Evolutionary conservation across 2,113 vertebrate species (phyloP), one percentile per base, ranked within the genome.

Genomic region (Boulengeromyrus knoepffleri): DNA sequence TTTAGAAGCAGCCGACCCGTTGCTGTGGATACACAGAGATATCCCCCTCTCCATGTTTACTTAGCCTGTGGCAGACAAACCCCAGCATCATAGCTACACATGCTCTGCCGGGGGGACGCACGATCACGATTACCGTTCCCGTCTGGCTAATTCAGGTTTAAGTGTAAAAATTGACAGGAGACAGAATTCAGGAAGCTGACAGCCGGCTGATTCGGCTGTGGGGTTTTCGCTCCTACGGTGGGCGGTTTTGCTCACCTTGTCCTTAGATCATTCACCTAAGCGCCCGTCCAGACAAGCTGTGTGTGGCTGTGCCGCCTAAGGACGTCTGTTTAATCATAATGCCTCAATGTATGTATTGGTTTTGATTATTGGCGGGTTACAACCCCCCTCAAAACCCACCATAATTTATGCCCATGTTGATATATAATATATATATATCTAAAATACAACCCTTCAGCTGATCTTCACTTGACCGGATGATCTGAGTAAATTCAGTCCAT

Each of bases 1-100:
- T 87, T 87, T 87, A 87, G 50, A 49, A 31, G 24, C 31, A 19
- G 50, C 5, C 24, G 49, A 5, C 49, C 86, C 15, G 49, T 87
- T 53, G 86, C 86, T 87, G 86, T 87, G 86, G 86, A 87, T 53
- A 87, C 85, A 17, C n/a, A 42, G 83, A 49, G 45, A 49, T 46
- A 85, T 21, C 83, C 10, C 3, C 12, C 19, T 4, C 49, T 56
- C 49, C 31, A 7, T 58, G 27, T 87, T 87, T 87, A 39, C 24
- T 31, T 47, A 50, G 24, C n/a, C 46, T 49, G 5, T 49, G 84
- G 47, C 42, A 47, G 45, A 47, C 19, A 6, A 27, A 13, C 47
- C 10, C 45, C 5, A 19, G 8, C n/a, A 53, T 17, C n/a, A 39
- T 3, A 13, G 27, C 17, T 56, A 56, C 27, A 36, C 17, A 6